Percentiles rank a stretch among this genome's conserved stretches.
phyloP scores from a whole-genome alignment of 1,140 invertebrate genomes.

The Dryas iulia region DNA sequence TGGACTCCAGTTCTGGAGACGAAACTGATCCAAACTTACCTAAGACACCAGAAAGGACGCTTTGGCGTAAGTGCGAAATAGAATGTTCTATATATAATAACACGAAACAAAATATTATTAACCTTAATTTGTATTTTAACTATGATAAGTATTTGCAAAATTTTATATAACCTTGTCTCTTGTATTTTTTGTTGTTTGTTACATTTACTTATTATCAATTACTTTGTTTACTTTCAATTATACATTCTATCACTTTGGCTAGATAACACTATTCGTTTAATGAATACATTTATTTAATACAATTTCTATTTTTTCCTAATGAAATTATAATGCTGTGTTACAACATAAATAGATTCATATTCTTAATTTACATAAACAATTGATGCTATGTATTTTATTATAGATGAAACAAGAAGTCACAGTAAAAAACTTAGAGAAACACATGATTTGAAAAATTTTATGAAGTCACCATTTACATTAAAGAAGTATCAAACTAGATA shows the following conservation, averaged over 20 bases:
- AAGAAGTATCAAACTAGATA: conserved; percentile 68
- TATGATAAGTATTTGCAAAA: not conserved
- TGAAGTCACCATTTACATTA: conserved; percentile 72
- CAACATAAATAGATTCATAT: not conserved
- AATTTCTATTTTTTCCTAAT: not conserved
- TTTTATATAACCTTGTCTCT: not conserved
- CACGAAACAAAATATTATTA: not conserved
- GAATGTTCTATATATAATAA: not conserved
- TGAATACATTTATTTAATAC: not conserved
- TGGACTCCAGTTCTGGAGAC: conserved; percentile 71
- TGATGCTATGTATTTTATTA: not conserved
- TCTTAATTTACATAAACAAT: not conserved
- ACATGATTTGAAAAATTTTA: conserved; percentile 69
- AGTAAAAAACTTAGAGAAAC: conserved; percentile 53
- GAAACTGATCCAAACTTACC: conserved; percentile 61
- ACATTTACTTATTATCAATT: not conserved
- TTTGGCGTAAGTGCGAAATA: conserved; percentile 60
- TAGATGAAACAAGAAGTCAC: conserved; percentile 61
- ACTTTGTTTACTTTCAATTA: not conserved
- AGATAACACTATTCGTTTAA: not conserved
- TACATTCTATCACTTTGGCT: not conserved
- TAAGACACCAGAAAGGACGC: conserved; percentile 57
- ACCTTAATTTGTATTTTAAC: no score
- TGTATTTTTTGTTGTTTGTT: not conserved
- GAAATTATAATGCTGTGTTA: not conserved